Evolutionary conservation across 2,888 invertebrate species (phyloP).

Genomic region (Autographa pulchrina): DNA sequence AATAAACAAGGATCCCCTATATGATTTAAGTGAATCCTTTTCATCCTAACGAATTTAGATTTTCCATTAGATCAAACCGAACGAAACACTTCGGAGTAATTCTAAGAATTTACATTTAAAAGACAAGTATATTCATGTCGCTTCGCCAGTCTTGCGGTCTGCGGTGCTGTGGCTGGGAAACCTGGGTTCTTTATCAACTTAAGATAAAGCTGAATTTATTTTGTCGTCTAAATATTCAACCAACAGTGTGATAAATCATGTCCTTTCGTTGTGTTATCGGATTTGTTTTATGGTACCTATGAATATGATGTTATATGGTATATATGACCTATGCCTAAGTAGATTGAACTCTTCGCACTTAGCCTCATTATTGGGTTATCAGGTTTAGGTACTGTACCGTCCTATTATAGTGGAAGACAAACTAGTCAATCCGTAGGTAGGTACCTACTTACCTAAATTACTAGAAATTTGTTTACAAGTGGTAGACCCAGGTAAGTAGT

Average conservation of each 20-base stretch:
- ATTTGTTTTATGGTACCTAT: too few relatives aligned
- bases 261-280: too few relatives aligned
- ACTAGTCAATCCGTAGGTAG: too few relatives aligned
- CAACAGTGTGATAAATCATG: neutral
- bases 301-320: too few relatives aligned
- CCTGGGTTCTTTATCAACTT: neutral
- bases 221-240: neutral
- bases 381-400: too few relatives aligned
- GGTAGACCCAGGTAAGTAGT: too few relatives aligned
- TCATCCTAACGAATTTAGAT: constrained; percentile 1
- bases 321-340: too few relatives aligned
- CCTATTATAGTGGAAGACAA: too few relatives aligned
- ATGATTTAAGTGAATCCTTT: neutral
- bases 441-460: too few relatives aligned
- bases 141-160: neutral
- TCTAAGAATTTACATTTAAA: constrained; percentile 7
- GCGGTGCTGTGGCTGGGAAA: neutral
- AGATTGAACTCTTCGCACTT: too few relatives aligned
- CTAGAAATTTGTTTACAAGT: too few relatives aligned
- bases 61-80: neutral
- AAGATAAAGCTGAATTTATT: neutral
- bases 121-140: constrained; percentile 3
- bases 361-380: too few relatives aligned
- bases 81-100: constrained; percentile 3
- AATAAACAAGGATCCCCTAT: neutral